Conservation (phyloP, 2,113 vertebrate species). For the Pomatostomus ruficeps region DNA sequence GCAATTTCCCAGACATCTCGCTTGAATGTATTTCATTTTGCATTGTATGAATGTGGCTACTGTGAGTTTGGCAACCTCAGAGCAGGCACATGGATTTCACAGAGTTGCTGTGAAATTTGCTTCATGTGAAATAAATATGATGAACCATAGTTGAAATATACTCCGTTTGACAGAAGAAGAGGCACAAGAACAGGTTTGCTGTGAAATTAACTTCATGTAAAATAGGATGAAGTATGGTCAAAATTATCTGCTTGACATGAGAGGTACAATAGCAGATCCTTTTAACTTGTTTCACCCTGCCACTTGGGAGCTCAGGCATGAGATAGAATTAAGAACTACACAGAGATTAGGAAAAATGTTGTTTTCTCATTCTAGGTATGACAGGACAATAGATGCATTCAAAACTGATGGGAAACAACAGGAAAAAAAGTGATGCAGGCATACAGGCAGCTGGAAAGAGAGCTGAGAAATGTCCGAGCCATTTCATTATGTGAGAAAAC, state of each 20-base stretch:
- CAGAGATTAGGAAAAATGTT: not conserved
- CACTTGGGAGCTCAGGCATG: not conserved
- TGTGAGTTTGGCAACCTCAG: not conserved
- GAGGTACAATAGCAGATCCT: not conserved
- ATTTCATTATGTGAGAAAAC: not conserved
- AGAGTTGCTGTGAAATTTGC: not conserved
- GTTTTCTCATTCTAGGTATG: not conserved
- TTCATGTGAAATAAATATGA: not conserved
- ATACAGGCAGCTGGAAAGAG: not conserved
- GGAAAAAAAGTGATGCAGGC: not conserved
- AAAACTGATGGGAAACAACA: not conserved
- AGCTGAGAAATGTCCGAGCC: not conserved
- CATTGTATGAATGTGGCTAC: not conserved
- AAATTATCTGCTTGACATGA: not conserved
- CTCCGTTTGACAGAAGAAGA: not conserved
- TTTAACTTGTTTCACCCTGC: not conserved
- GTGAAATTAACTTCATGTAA: not conserved
- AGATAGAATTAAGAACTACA: not conserved
- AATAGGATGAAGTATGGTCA: not conserved
- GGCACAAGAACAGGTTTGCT: not conserved
- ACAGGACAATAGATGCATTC: not conserved
- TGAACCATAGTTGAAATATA: not conserved
- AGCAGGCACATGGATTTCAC: not conserved
- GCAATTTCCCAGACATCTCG: not conserved
- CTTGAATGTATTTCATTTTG: not conserved